phyloP scores from a whole-genome alignment of 2,797 vertebrate genomes.

The Coluber constrictor region DNA sequence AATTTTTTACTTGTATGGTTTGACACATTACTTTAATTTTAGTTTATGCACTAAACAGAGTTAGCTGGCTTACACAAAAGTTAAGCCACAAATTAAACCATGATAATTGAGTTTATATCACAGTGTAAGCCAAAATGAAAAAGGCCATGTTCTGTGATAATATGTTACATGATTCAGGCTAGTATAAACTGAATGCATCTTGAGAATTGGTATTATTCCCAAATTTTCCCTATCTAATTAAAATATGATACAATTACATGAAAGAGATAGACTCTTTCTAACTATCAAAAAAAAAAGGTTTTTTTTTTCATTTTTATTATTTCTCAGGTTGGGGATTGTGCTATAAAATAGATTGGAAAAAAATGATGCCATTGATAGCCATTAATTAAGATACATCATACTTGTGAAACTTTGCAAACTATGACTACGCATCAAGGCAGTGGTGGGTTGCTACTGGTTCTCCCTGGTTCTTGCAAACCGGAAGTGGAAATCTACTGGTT shows the following conservation, averaged over 20 bases:
- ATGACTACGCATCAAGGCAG: not conserved
- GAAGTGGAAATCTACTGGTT: too few species aligned
- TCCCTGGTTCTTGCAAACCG: too few species aligned
- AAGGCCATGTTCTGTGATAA: not conserved
- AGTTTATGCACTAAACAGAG: not conserved
- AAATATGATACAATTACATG: not conserved
- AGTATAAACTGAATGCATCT: not conserved
- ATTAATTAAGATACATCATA: not conserved
- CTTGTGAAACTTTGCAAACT: not conserved
- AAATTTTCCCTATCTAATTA: not conserved
- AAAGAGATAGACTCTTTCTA: not conserved
- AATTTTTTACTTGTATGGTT: not conserved
- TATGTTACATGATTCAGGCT: not conserved
- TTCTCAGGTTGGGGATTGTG: not conserved
- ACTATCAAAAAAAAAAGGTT: not conserved
- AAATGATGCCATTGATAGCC: not conserved
- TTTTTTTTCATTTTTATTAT: not conserved
- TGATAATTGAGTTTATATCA: not conserved
- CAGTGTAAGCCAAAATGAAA: not conserved
- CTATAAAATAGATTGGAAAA: not conserved
- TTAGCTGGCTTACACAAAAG: not conserved
- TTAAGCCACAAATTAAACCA: not conserved
- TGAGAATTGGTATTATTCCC: not conserved
- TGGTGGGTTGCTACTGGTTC: too few species aligned
- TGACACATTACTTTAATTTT: not conserved